These are phyloP conservation scores for Cheumatopsyche charites DNA, from an alignment of 1,140 invertebrate species.

Conservation along the genomic window DNA sequence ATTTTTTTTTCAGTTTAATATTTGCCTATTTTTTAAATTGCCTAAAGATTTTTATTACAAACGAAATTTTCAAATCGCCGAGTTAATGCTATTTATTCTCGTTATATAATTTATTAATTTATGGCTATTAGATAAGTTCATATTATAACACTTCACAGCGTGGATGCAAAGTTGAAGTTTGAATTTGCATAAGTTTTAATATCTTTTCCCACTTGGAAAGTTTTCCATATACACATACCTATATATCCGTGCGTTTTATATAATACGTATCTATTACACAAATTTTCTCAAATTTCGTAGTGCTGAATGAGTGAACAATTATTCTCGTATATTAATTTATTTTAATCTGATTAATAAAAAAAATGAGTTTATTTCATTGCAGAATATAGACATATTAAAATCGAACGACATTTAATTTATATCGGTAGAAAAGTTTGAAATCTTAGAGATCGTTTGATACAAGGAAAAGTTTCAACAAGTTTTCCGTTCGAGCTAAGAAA, in stretches of 20 bases:
- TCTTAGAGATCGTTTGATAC: constrained; percentile 42
- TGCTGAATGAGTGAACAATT: no score
- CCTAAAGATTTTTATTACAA: no score
- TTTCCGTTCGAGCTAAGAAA: neutral
- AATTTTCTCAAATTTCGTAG: no score
- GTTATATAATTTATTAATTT: constrained; percentile 14
- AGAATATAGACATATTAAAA: no score
- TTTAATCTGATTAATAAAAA: no score
- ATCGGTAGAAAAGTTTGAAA: constrained; percentile 29
- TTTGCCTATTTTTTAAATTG: no score
- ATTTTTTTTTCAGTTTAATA: no score
- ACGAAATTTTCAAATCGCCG: no score
- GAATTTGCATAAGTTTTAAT: constrained; percentile 48
- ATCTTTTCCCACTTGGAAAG: constrained; percentile 47
- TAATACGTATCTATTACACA: no score
- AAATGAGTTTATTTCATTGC: no score
- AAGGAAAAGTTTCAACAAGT: constrained; percentile 39
- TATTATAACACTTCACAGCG: constrained; percentile 25
- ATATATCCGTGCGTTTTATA: neutral
- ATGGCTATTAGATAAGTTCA: constrained; percentile 9
- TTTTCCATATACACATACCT: constrained; percentile 42
- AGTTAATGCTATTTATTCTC: neutral
- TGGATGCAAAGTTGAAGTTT: constrained; percentile 42
- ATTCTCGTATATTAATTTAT: no score
- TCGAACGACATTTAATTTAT: constrained; percentile 24